phyloP scores from a whole-genome alignment of 2,797 vertebrate species.

The Lemur catta region DNA sequence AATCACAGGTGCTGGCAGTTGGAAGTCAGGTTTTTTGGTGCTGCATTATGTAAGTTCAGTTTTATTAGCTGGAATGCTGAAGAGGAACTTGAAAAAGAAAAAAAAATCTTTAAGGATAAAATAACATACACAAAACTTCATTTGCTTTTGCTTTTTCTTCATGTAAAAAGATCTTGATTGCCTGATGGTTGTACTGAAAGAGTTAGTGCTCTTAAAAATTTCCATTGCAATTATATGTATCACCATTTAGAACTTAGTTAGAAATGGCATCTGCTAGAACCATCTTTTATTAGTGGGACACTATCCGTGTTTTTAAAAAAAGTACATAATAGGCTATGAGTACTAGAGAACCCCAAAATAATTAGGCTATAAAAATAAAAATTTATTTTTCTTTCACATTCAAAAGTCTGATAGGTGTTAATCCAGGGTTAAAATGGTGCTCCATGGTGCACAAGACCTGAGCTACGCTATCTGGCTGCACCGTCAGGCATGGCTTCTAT shows the following conservation, averaged over 20 bases:
- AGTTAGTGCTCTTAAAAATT: background rate
- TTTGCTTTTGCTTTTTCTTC: slow-evolving; percentile 38
- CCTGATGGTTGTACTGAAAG: background rate
- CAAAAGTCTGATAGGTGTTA: background rate
- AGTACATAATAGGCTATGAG: background rate
- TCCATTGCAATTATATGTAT: background rate
- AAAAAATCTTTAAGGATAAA: background rate
- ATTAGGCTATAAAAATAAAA: slow-evolving; percentile 10
- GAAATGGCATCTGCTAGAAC: background rate
- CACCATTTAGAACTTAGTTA: slow-evolving; percentile 7
- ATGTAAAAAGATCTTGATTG: background rate
- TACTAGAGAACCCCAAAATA: background rate
- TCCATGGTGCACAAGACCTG: background rate
- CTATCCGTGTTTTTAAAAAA: background rate
- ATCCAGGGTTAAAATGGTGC: background rate
- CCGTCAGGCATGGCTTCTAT: background rate
- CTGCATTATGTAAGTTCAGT: slow-evolving; percentile 32
- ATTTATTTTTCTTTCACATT: background rate
- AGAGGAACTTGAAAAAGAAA: slow-evolving; percentile 24
- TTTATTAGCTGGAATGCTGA: slow-evolving; percentile 42
- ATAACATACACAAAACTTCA: background rate
- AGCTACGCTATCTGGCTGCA: background rate
- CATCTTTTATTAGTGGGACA: background rate
- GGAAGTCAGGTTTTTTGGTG: slow-evolving; percentile 18
- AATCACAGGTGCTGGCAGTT: background rate